A percentile compares a stretch with the other conserved stretches of the same genome.
phyloP scores from a whole-genome alignment of 2,797 vertebrate species.

The Halcyon chelicuti region DNA sequence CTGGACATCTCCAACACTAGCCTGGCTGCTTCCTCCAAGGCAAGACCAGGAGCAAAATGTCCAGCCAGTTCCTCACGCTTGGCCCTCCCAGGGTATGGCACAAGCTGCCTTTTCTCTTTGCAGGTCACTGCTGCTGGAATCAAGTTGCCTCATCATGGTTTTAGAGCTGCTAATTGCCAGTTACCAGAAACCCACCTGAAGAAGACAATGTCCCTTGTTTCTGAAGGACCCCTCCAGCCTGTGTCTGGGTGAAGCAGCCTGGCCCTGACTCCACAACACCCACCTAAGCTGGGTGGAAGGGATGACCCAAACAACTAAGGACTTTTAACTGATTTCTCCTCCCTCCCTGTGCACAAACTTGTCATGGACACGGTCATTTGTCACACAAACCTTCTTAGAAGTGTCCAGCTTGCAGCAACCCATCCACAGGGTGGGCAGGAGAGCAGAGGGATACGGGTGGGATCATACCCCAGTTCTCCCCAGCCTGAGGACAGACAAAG shows the following conservation, averaged over 20 bases:
- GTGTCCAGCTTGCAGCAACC: neutral
- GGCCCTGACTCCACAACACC: neutral
- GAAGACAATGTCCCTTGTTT: neutral
- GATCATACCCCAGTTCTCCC: neutral
- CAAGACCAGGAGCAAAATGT: neutral
- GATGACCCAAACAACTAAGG: too few relatives aligned
- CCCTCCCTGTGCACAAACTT: neutral
- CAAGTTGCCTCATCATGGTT: neutral
- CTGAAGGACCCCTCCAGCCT: neutral
- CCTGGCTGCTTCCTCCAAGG: neutral
- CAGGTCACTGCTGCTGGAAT: neutral
- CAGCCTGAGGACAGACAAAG: neutral
- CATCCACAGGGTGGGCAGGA: neutral
- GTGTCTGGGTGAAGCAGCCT: neutral
- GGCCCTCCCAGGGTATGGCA: neutral
- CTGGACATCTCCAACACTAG: neutral
- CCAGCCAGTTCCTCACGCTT: neutral
- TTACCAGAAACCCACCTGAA: neutral
- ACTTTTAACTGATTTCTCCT: neutral
- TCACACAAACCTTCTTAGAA: neutral
- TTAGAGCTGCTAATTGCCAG: neutral
- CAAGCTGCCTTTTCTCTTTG: neutral
- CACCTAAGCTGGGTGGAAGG: rapidly evolving
- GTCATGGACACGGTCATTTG: rapidly evolving
- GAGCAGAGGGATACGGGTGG: neutral